phyloP scores from a whole-genome alignment of 2,113 vertebrate genomes.

The Rhea americana region DNA sequence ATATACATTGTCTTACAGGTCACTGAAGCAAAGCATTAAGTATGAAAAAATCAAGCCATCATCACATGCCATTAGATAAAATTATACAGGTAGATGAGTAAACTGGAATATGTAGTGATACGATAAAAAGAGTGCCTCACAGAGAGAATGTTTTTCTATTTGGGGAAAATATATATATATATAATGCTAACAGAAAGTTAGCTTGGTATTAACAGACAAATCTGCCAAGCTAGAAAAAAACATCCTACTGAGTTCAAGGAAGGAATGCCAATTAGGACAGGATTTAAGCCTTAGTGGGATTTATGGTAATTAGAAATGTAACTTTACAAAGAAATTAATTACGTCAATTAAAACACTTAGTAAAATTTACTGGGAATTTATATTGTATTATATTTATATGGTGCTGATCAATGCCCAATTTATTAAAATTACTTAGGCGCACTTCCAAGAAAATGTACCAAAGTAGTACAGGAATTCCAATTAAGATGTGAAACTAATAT shows the following conservation, averaged over 20 bases:
- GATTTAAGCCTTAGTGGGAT: constrained; percentile 47
- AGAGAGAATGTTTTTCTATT: neutral
- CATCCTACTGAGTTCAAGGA: neutral
- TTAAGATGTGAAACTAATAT: neutral
- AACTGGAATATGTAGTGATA: neutral
- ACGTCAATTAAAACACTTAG: constrained; percentile 39
- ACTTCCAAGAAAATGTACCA: neutral
- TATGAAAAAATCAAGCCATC: neutral
- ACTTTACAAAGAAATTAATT: constrained; percentile 57
- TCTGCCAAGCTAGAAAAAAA: constrained; percentile 9
- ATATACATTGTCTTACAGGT: neutral
- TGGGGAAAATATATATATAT: neutral
- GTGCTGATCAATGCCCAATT: neutral
- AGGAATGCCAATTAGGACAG: constrained; percentile 20
- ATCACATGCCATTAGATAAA: rapidly evolving
- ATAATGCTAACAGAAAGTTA: neutral
- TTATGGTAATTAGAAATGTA: constrained; percentile 43
- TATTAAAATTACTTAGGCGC: neutral
- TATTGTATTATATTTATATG: neutral
- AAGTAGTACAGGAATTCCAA: neutral
- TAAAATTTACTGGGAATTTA: constrained; percentile 34
- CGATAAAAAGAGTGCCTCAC: neutral
- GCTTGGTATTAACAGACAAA: neutral
- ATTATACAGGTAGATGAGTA: neutral
- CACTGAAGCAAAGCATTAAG: neutral